phyloP scores from a whole-genome alignment of 2,113 vertebrate genomes.

The Tachuris rubrigastra region DNA sequence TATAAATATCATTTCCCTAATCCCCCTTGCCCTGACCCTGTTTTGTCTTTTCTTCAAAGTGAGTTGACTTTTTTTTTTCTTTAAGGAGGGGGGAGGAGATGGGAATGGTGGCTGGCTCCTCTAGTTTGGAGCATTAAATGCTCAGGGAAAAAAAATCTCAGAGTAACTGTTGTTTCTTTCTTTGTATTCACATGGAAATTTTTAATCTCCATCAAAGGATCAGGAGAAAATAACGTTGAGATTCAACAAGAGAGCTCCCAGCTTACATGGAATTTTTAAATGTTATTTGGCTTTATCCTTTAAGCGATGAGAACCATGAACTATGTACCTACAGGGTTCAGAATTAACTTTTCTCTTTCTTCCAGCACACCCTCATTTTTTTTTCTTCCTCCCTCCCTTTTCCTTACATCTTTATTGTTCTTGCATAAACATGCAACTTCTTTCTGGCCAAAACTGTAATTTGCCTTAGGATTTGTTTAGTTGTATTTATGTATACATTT shows the following conservation, averaged over 20 bases:
- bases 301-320: conserved; percentile 74
- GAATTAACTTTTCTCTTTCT: conserved; percentile 73
- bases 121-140: conserved; percentile 71
- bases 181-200: conserved; percentile 96
- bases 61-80: conserved; percentile 79
- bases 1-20: conserved; percentile 84
- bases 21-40: conserved; percentile 73
- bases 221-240: conserved; percentile 75
- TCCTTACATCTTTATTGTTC: conserved; percentile 60
- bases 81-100: conserved; percentile 45
- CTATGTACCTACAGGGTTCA: conserved; percentile 70
- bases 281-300: conserved; percentile 77
- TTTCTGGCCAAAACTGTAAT: conserved; percentile 5
- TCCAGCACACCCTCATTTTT: conserved; percentile 17
- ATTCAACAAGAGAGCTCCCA: conserved; percentile 75
- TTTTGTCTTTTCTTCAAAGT: conserved; percentile 83
- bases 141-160: conserved; percentile 75
- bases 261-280: conserved; percentile 79
- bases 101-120: conserved; percentile 63
- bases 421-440: conserved; percentile 50
- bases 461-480: conserved; percentile 22
- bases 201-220: conserved; percentile 88
- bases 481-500: conserved; percentile 45
- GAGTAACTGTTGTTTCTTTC: conserved; percentile 91
- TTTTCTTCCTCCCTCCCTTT: neutral